Base-by-base conservation (phyloP, 2,113 vertebrate genomes). In the Illadopsis cleaveri region DNA sequence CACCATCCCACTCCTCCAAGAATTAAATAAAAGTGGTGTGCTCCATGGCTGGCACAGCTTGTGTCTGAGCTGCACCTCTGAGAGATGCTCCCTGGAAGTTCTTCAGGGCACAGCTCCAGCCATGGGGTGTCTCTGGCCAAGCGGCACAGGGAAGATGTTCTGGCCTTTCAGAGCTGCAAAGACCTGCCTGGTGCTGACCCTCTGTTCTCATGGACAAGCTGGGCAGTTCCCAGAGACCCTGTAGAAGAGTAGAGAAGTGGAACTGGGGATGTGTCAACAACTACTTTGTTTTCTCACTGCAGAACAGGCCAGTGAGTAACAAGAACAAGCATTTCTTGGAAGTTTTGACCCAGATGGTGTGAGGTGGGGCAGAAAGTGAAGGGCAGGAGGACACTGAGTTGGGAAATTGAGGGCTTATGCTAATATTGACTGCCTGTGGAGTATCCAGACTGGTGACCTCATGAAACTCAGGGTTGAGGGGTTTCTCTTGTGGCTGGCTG, bases 1-100 rank as follows among this genome's bases (percentile, higher is more conserved):
- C 5, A 54, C 31, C 57, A 31, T 5, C 57, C 75, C 18, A 25
- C 8, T n/a, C 3, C 27, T 0, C 0, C 20, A 69, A 51, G 53
- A 85, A 76, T 48, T 33, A 54, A 79, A 19, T 20, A 51, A 70
- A 85, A 89, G 2, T 14, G 3, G 1, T 37, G 5, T 61, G 5
- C 17, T 58, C 60, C 45, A 9, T 21, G 54, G 23, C 31, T 87
- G 54, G 10, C n/a, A 75, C 13, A 17, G 28, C 19, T 24, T 37
- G 27, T 42, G 30, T 22, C 56, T 68, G 62, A 62, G 57, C 30
- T 66, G 35, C 47, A 72, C 13, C 33, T 69, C 71, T 69, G 45
- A 45, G 48, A 80, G 6, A 33, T 18, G 28, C 20, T 45, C 12
- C 48, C 72, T 90, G 71, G 44, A 57, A 1, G 1, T 15, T 15